Percentiles rank a stretch among this genome's conserved stretches.
phyloP scores from a whole-genome alignment of 2,888 invertebrate species.

The Trichogramma evanescens region DNA sequence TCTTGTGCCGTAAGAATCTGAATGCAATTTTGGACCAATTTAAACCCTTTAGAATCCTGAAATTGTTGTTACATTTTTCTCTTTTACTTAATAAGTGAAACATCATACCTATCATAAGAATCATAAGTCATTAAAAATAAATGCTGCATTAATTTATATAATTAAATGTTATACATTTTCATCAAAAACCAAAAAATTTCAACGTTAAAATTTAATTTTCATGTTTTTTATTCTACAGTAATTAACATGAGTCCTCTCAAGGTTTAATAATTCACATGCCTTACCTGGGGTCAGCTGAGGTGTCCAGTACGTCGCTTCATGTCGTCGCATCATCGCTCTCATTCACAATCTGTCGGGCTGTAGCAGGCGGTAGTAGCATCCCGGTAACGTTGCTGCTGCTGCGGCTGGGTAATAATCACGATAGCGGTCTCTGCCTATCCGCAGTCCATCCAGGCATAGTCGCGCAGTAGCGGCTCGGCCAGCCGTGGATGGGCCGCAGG shows the following conservation, averaged over 20 bases:
- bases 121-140: too few relatives aligned
- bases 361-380: neutral
- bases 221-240: too few relatives aligned
- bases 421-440: constrained; percentile 28
- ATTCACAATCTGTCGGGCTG: neutral
- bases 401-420: neutral
- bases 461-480: neutral
- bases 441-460: constrained; percentile 43
- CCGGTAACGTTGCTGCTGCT: constrained; percentile 2
- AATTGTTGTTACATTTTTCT: too few relatives aligned
- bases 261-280: neutral
- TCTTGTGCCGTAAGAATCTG: too few relatives aligned
- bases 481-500: constrained; percentile 12
- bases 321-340: neutral
- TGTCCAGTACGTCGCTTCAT: constrained; percentile 2
- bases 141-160: too few relatives aligned
- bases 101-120: too few relatives aligned
- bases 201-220: too few relatives aligned
- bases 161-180: neutral
- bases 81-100: too few relatives aligned
- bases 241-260: neutral
- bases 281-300: constrained; percentile 16
- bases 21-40: too few relatives aligned
- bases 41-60: too few relatives aligned
- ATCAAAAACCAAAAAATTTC: neutral